A percentile compares a stretch with the other conserved stretches of the same genome.
Evolutionary conservation across 2,888 invertebrate genomes (phyloP).

Genomic region (Dusona sp.): DNA sequence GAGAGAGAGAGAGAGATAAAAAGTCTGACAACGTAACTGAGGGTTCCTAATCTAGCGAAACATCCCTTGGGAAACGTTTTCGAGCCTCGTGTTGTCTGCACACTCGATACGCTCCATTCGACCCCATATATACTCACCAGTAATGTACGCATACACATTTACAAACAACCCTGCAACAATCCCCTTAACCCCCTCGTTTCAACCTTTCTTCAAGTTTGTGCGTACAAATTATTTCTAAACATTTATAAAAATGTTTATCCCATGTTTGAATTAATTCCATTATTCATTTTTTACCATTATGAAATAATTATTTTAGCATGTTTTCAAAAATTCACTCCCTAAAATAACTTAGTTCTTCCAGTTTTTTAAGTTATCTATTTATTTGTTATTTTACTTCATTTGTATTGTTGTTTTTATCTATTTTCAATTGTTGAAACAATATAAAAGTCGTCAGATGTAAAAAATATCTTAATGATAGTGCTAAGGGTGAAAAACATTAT

Average conservation of each 20-base stretch:
- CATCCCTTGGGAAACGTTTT: constrained; percentile 80
- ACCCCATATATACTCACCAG: constrained; percentile 54
- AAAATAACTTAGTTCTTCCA: no score
- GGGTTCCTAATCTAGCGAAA: constrained; percentile 84
- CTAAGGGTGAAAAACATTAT: constrained; percentile 20
- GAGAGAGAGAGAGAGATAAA: constrained; percentile 27
- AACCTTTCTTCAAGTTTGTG: constrained; percentile 40
- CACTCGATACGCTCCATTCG: constrained; percentile 79
- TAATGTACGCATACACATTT: constrained; percentile 14
- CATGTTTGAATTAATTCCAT: background rate
- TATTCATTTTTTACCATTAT: background rate
- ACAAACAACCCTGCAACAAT: constrained; percentile 22
- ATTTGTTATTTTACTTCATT: background rate
- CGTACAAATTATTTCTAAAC: constrained; percentile 35
- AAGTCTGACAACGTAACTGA: constrained; percentile 69
- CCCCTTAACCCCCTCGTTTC: constrained; percentile 39
- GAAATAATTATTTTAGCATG: background rate
- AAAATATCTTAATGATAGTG: background rate
- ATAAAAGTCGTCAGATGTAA: background rate
- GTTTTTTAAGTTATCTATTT: no score
- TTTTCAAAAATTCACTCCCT: background rate
- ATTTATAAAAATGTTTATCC: background rate
- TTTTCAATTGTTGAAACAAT: background rate
- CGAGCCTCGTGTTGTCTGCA: constrained; percentile 71
- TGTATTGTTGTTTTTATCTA: background rate